Evolutionary conservation across 2,797 vertebrate species (phyloP), one percentile per base, ranked within the genome.

Genomic region (Malacoctenus gilli): DNA sequence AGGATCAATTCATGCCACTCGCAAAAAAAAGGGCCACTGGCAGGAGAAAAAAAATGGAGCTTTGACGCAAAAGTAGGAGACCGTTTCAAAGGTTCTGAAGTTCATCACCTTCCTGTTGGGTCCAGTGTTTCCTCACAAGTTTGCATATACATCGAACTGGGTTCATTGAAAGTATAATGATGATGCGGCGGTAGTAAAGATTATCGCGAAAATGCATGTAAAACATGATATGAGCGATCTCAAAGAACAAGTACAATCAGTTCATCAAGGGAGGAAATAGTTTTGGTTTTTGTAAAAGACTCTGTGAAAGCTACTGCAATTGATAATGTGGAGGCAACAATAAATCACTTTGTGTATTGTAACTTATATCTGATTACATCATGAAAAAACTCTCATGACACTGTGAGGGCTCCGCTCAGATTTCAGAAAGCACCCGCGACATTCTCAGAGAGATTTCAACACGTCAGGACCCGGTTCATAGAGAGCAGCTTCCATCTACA

Each of bases 1-100:
- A 72, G 42, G 25, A 1, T 75, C 69, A 61, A 82, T 87, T 85
- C 79, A 87, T 82, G 25, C 18, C 12, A 52, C 20, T 7, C 18
- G 44, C 31, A 54, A 59, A 63, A 54, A 59, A 63, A 40, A 61
- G 25, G 40, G 31, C 37, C 42, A 43, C 14, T 35, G 34, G 49
- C 53, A 61, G 44, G 28, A 54, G 58, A 28, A 28, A 28, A 54
- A 77, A 69, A 71, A 39, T 20, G 21, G n/a, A 31, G 30, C 62
- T 74, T 73, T 80, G 81, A 86, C 67, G 64, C 58, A 80, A 68
- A 28, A 32, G 32, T 37, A 62, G 56, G 50, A 41, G 43, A 68
- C 64, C 28, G 30, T 72, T 64, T 65, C 36, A 75, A 64, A 55
- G 41, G 66, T 68, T 76, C 35, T 41, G 36, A 59, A 16, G n/a